A percentile compares a stretch with the other conserved stretches of the same genome.
phyloP scores from a whole-genome alignment of 2,888 invertebrate species.

The Temnothorax unifasciatus region DNA sequence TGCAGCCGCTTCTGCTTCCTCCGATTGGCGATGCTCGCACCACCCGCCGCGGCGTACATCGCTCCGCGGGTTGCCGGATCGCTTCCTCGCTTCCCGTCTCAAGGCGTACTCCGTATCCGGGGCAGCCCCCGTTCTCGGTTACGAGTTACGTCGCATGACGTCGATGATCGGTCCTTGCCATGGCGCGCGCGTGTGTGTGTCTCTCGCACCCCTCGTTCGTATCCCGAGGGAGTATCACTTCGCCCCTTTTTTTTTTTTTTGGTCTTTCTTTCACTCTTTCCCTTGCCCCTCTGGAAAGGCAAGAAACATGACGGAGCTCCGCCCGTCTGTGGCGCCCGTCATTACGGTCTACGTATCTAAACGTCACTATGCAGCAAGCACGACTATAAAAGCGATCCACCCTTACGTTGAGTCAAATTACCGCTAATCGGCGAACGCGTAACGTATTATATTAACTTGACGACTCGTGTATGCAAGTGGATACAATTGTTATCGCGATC shows the following conservation, averaged over 20 bases:
- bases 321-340: slow-evolving; percentile 74
- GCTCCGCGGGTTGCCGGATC: slow-evolving; percentile 59
- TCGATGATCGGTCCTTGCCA: slow-evolving; percentile 23
- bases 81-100: slow-evolving; percentile 18
- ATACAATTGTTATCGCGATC: neutral
- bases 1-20: slow-evolving; percentile 87
- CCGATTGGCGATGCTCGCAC: slow-evolving; percentile 94
- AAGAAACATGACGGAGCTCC: slow-evolving; percentile 78
- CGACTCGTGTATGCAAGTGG: neutral
- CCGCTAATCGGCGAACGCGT: slow-evolving; percentile 40
- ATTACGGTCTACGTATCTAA: slow-evolving; percentile 63
- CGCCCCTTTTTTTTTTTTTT: slow-evolving; percentile 68
- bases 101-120: slow-evolving; percentile 12
- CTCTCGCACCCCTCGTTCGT: neutral
- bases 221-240: neutral
- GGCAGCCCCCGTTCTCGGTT: slow-evolving; percentile 17
- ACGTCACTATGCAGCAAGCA: slow-evolving; percentile 68
- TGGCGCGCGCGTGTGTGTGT: neutral
- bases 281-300: slow-evolving; percentile 76
- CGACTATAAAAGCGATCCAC: slow-evolving; percentile 58
- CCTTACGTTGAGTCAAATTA: slow-evolving; percentile 14
- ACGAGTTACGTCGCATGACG: slow-evolving; percentile 37
- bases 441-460: slow-evolving; percentile 24
- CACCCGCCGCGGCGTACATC: slow-evolving; percentile 97
- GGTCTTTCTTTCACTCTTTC: slow-evolving; percentile 54